A percentile compares a stretch with the other conserved stretches of the same genome.
phyloP scores from a whole-genome alignment of 2,113 vertebrate species.

The Rhinoderma darwinii region DNA sequence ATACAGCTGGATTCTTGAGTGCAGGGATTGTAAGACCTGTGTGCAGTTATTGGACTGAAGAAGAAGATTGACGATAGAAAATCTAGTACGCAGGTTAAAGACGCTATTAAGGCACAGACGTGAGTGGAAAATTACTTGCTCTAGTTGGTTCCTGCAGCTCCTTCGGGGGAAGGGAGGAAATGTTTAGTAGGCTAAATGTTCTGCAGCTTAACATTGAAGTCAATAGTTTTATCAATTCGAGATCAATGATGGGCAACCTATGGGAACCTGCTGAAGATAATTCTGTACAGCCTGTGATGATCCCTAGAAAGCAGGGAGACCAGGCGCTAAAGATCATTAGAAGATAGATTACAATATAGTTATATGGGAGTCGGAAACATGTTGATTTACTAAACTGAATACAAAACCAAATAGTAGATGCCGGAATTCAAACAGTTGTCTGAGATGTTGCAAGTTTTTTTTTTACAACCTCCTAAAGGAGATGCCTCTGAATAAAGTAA shows the following conservation, averaged over 20 bases:
- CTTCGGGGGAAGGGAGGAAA: not conserved
- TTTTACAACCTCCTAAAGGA: too few species aligned
- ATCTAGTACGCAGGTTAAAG: not conserved
- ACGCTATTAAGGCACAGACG: constrained; percentile 11
- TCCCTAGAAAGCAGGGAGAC: too few species aligned
- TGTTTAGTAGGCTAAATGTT: constrained; percentile 29
- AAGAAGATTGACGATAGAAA: constrained; percentile 18
- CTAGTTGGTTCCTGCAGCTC: not conserved
- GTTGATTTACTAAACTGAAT: not conserved
- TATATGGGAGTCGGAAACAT: not conserved
- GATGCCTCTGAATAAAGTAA: too few species aligned
- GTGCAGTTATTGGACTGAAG: constrained; percentile 21
- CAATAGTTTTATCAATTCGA: not conserved
- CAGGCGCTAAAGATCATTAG: not conserved
- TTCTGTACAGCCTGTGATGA: not conserved
- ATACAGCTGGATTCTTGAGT: constrained; percentile 39
- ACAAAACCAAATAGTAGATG: not conserved
- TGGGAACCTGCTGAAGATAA: too few species aligned
- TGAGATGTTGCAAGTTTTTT: too few species aligned
- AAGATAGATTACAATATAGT: not conserved
- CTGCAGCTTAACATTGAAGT: not conserved
- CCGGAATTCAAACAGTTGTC: too few species aligned
- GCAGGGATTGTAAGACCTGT: constrained; percentile 25
- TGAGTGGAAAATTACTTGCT: constrained; percentile 22
- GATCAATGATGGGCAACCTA: not conserved